Base-by-base conservation (phyloP, 2,888 invertebrate species). In the Andrena praecox region DNA sequence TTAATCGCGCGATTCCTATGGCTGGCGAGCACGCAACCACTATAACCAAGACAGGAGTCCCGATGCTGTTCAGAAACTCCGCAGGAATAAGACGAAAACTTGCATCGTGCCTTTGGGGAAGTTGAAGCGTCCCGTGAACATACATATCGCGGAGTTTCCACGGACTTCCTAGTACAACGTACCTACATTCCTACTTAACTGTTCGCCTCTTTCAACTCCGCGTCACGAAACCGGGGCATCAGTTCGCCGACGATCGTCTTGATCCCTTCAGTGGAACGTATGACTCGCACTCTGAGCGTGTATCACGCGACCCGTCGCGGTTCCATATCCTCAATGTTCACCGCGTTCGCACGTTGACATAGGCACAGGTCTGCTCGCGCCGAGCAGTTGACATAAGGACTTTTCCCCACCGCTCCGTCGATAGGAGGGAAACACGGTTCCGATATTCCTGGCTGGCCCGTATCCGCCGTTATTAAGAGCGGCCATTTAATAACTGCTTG, bases 401-500 rank as follows among this genome's bases (percentile, higher is more conserved):
- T 16, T 42, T 16, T 42, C 42, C 42, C 16, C 42, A 42, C 16
- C 16, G 27, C 20, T 3, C 29, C 29, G 12, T 16, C 52, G 48
- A 74, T 75, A 31, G 73, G 60, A 78, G 42, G 79, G 83, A 86
- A 84, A 86, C 80, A 78, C 68, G 62, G 63, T 79, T 87, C 71
- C 86, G 77, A 80, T 86, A 86, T 84, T 71, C 69, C 59, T 16
- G 27, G 16, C n/a, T 31, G 62, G 42, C 29, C 77, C 72, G 54
- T 68, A 73, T 62, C 76, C 84, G 60, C 31, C 68, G 63, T 77
- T 77, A 86, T 75, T 84, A 85, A 86, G 77, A 79, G 62, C 71
- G 50, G 42, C 76, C 76, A 80, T 80, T 85, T 87, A 85, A 84
- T 87, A 87, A 87, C 74, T 59, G 80, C 54, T 77, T 59, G 87